Evolutionary conservation across 2,888 invertebrate genomes (phyloP).

Genomic region (Scaptomyza polygonia): DNA sequence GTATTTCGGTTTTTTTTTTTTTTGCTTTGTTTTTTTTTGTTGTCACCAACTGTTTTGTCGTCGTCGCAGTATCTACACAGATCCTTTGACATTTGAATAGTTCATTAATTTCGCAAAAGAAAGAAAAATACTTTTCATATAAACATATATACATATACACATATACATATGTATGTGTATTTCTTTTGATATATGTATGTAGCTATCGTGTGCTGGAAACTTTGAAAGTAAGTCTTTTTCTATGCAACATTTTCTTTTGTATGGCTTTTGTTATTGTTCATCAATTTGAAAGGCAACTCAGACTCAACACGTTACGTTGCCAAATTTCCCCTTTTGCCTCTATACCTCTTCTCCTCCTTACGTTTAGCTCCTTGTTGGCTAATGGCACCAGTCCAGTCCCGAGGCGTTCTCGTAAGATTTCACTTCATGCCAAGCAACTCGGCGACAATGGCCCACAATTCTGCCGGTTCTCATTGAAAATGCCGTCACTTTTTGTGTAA

Average conservation of each 20-base stretch:
- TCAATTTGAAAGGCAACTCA: conserved; percentile 76
- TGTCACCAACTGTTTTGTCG: conserved; percentile 76
- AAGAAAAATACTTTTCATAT: conserved; percentile 54
- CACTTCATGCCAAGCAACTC: conserved; percentile 40
- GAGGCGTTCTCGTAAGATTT: conserved; percentile 20
- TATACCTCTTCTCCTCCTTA: neutral
- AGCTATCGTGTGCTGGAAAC: conserved; percentile 50
- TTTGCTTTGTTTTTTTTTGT: conserved; percentile 48
- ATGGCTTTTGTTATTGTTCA: conserved; percentile 76
- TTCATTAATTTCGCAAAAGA: conserved; percentile 78
- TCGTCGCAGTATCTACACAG: conserved; percentile 57
- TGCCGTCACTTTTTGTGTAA: conserved; percentile 37
- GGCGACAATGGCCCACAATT: conserved; percentile 44
- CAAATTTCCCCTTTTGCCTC: neutral
- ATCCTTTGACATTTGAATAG: conserved; percentile 80
- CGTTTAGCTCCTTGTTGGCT: conserved; percentile 31
- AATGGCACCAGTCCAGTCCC: conserved; percentile 19
- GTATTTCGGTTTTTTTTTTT: too few species aligned
- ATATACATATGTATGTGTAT: neutral
- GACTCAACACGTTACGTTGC: conserved; percentile 25
- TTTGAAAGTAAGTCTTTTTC: conserved; percentile 73
- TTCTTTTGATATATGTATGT: neutral
- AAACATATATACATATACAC: neutral
- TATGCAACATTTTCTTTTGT: conserved; percentile 73
- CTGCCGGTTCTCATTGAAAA: conserved; percentile 61